These are phyloP conservation scores for Prionace glauca DNA, from an alignment of 2,797 vertebrate genomes.

Conservation along the genomic window DNA sequence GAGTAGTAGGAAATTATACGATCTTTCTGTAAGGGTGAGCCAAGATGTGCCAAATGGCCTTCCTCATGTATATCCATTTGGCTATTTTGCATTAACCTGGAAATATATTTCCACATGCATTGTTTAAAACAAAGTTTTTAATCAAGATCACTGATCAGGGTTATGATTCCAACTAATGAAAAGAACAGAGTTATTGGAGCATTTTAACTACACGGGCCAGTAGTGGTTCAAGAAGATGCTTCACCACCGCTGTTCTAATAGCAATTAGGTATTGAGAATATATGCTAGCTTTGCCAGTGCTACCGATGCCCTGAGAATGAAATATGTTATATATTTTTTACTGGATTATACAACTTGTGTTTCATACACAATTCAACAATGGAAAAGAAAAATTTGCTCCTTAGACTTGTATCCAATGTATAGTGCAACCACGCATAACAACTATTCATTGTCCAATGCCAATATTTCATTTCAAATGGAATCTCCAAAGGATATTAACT, in stretches of 20 bases:
- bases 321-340: background rate
- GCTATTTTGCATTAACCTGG: slow-evolving; percentile 16
- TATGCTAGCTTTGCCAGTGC: background rate
- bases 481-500: background rate
- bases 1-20: background rate
- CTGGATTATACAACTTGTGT: background rate
- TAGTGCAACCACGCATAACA: background rate
- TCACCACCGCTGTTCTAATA: background rate
- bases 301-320: background rate
- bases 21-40: background rate
- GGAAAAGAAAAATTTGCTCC: background rate
- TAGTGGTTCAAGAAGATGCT: background rate
- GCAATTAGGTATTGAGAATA: background rate
- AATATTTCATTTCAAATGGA: slow-evolving; percentile 28
- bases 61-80: slow-evolving; percentile 17
- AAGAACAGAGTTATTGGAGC: background rate
- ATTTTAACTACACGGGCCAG: background rate
- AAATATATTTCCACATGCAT: slow-evolving; percentile 28
- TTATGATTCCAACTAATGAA: background rate
- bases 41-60: slow-evolving; percentile 29
- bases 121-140: slow-evolving; percentile 11
- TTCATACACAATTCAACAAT: background rate
- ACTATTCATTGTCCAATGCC: background rate
- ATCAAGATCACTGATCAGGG: background rate
- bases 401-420: background rate